Evolutionary conservation across 2,113 vertebrate species (phyloP).

Genomic region (Anser cygnoides): DNA sequence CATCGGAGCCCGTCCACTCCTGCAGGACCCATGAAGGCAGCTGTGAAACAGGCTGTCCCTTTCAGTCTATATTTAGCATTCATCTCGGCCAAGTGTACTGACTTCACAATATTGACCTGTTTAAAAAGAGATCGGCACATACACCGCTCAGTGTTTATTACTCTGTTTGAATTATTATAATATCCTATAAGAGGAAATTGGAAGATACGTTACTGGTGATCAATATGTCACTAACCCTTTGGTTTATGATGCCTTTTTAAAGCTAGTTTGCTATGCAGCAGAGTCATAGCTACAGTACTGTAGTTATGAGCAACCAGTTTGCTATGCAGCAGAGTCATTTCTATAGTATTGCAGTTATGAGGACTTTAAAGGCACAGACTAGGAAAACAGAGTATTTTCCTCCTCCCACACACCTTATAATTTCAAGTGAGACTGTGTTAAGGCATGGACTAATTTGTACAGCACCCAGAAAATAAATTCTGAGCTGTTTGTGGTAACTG

Average conservation of each 20-base stretch:
- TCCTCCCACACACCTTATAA: not conserved
- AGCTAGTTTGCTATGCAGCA: not conserved
- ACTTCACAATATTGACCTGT: not conserved
- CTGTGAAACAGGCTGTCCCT: constrained; percentile 39
- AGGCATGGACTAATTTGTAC: not conserved
- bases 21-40: constrained; percentile 3
- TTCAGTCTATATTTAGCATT: constrained; percentile 71
- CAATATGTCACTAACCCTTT: not conserved
- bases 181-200: not conserved
- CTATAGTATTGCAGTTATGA: not conserved
- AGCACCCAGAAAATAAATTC: not conserved
- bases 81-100: constrained; percentile 37
- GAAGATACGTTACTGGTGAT: not conserved
- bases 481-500: not conserved
- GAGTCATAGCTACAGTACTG: not conserved
- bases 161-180: not conserved
- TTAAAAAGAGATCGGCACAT: not conserved
- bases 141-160: not conserved
- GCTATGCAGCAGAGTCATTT: constrained; percentile 38
- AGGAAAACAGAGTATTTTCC: not conserved
- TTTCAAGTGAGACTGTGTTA: not conserved
- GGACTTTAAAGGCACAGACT: constrained; percentile 12
- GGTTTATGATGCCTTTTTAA: not conserved
- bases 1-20: not conserved
- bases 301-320: constrained; percentile 26